Conservation (phyloP, 1,140 invertebrate species). For the Brachionus rubens region DNA sequence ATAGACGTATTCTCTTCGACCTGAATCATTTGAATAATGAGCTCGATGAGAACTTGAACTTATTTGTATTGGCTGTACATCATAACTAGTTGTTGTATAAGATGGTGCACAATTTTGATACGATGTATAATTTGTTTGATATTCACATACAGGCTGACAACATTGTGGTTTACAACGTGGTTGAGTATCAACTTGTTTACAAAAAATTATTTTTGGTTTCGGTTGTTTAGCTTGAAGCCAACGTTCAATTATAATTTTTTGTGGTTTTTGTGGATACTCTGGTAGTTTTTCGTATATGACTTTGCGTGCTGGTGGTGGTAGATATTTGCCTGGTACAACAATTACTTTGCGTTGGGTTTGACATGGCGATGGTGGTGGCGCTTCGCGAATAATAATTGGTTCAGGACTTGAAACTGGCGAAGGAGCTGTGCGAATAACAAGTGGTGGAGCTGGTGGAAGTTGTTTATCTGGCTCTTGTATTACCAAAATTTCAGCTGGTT, state of each 20-base stretch:
- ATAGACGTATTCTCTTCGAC: conserved; percentile 18
- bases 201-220: conserved; percentile 22
- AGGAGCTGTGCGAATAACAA: conserved; percentile 16
- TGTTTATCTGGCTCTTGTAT: conserved; percentile 40
- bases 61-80: not conserved
- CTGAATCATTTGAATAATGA: not conserved
- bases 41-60: conserved; percentile 15
- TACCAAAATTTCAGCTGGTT: conserved; percentile 21
- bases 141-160: not conserved
- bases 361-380: conserved; percentile 25
- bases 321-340: conserved; percentile 20
- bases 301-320: conserved; percentile 38
- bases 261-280: conserved; percentile 34
- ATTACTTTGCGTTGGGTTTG: not conserved
- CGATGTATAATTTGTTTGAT: not conserved
- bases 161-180: not conserved
- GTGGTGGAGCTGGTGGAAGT: conserved; percentile 26
- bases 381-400: conserved; percentile 35
- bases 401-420: not conserved
- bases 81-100: not conserved
- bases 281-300: conserved; percentile 36
- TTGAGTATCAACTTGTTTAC: conserved; percentile 21
- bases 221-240: conserved; percentile 33
- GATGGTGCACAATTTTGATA: conserved; percentile 12
- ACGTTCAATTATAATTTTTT: conserved; percentile 39